Evolutionary conservation across 2,113 vertebrate genomes (phyloP).

Genomic region (Malurus cyaneus): DNA sequence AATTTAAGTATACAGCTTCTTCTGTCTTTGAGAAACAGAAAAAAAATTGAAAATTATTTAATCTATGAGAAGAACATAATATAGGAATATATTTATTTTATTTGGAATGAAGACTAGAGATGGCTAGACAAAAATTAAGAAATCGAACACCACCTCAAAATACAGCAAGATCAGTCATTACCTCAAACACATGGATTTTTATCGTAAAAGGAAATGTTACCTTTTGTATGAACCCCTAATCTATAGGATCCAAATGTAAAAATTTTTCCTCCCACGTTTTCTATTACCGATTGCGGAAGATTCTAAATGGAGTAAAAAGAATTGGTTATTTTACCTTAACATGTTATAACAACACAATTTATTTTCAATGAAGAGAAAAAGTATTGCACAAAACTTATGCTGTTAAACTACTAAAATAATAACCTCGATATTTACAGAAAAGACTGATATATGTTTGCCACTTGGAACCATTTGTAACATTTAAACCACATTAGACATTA

Average conservation of each 20-base stretch:
- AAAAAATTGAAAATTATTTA: too few species aligned
- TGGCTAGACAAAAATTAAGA: neutral
- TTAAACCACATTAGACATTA: neutral
- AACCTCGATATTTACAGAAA: neutral
- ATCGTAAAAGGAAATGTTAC: slow-evolving; percentile 64
- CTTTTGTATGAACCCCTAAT: slow-evolving; percentile 90
- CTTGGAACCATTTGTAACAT: neutral
- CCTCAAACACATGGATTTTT: neutral
- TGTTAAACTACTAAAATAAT: neutral
- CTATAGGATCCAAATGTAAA: slow-evolving; percentile 92
- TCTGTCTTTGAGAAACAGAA: neutral
- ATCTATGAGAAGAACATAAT: neutral
- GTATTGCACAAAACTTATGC: neutral
- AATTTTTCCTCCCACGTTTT: slow-evolving; percentile 89
- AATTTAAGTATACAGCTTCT: neutral
- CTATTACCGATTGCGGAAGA: slow-evolving; percentile 85
- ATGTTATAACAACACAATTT: neutral
- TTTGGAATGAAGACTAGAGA: neutral
- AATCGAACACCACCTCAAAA: neutral
- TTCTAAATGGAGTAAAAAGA: slow-evolving; percentile 75
- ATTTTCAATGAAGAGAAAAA: neutral
- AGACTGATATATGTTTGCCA: neutral
- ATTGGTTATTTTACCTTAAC: slow-evolving; percentile 4
- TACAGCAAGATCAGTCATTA: neutral
- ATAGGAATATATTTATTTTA: neutral